phyloP scores from a whole-genome alignment of 2,113 vertebrate genomes.

The Ailurus styani region DNA sequence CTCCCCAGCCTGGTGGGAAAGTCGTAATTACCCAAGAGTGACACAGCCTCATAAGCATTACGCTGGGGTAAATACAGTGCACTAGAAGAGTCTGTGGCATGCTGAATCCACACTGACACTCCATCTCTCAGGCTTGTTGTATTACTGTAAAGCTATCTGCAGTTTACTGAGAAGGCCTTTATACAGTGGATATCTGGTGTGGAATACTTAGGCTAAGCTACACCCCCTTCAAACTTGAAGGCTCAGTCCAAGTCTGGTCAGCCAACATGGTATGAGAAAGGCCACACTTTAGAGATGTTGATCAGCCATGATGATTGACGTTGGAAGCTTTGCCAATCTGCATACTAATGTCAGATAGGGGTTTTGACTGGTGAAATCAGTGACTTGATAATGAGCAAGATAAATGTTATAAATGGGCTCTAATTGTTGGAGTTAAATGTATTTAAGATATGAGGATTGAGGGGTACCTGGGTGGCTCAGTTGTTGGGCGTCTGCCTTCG shows the following conservation, averaged over 20 bases:
- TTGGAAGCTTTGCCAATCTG: background rate
- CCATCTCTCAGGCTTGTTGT: background rate
- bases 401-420: background rate
- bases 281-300: background rate
- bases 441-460: background rate
- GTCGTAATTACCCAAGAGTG: background rate
- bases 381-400: background rate
- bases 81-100: background rate
- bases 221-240: background rate
- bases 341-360: background rate
- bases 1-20: background rate
- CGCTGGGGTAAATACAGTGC: background rate
- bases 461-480: too few relatives aligned
- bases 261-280: background rate
- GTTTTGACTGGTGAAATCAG: background rate
- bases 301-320: background rate
- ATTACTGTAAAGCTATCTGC: background rate
- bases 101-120: background rate
- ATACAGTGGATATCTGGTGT: background rate
- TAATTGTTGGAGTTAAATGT: background rate
- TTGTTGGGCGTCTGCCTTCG: too few relatives aligned
- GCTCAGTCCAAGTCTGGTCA: background rate
- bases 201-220: background rate
- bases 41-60: background rate
- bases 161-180: background rate